These are phyloP conservation scores for Petaurus breviceps DNA, from an alignment of 2,113 vertebrate species.

Conservation along the genomic window DNA sequence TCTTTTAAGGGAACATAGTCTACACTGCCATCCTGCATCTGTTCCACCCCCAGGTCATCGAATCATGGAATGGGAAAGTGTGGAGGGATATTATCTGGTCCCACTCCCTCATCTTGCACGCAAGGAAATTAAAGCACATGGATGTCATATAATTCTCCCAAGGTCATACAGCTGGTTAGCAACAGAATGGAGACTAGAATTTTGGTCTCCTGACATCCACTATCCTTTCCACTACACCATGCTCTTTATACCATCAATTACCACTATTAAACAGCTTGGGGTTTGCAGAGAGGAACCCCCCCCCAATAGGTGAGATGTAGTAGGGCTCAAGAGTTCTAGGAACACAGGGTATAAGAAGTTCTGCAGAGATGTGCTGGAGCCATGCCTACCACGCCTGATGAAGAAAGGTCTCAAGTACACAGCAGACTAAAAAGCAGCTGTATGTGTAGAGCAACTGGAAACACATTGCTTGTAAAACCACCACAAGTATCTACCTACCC, in stretches of 20 bases:
- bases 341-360: background rate
- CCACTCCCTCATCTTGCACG: background rate
- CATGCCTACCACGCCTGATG: background rate
- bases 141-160: background rate
- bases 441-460: background rate
- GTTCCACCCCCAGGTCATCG: slow-evolving; percentile 18
- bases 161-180: too few relatives aligned
- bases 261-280: background rate
- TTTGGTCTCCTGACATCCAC: too few relatives aligned
- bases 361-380: background rate
- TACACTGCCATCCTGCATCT: slow-evolving; percentile 14
- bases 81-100: slow-evolving; percentile 3
- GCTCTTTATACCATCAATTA: background rate
- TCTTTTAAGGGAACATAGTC: slow-evolving; percentile 68
- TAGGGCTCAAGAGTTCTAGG: too few relatives aligned
- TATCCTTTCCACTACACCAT: background rate
- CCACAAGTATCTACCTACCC: background rate
- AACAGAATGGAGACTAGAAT: background rate
- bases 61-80: slow-evolving; percentile 13
- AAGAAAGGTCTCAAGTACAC: background rate
- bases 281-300: background rate
- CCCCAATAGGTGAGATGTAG: background rate
- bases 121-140: background rate
- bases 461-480: background rate
- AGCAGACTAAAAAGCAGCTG: background rate